Base-by-base conservation (phyloP, 2,797 vertebrate species). In the Acrossocheilus wenchowensis region DNA sequence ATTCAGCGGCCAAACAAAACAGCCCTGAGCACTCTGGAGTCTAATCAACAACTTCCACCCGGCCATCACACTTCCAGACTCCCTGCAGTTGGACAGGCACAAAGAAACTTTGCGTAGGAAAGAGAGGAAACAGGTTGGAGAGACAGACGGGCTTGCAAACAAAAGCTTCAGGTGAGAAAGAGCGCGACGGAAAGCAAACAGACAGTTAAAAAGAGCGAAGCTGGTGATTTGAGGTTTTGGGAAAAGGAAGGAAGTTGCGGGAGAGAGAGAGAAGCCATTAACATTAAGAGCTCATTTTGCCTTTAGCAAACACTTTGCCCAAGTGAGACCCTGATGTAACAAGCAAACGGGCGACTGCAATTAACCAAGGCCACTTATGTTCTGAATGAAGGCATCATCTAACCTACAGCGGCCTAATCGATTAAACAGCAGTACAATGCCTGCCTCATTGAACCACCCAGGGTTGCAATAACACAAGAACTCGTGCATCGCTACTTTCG, bases 1-100 rank as follows among this genome's bases (percentile, higher is more conserved):
- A 92, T 94, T 95, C 93, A 92, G 90, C 90, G 91, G 91, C 93
- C 90, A 95, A 94, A 94, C 93, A 94, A 95, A 95, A 93, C 93
- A 90, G 92, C 94, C 93, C 88, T 75, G 89, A 93, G 94, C 94
- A 92, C 89, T 80, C 92, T 87, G 90, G 90, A 88, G 68, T 75
- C 92, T 94, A 94, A 95, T 94, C 94, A 94, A 93, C 93, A 93
- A 92, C 86, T 91, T 92, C 92, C 93, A 94, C 89, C 90, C 91
- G 91, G 92, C 91, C 89, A 91, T 90, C 91, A 86, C 89, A 75
- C 90, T 92, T 88, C 54, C 66, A 88, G 89, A 91, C 90, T 90
- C 89, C 85, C 90, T 91, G 87, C 89, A 82, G 88, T 68, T 89
- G 86, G 86, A 80, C 87, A 87, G 87, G 91, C 93, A 89, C 89